Evolutionary conservation across 2,888 invertebrate genomes (phyloP).

Genomic region (Ashinkailepas kermadecensis): DNA sequence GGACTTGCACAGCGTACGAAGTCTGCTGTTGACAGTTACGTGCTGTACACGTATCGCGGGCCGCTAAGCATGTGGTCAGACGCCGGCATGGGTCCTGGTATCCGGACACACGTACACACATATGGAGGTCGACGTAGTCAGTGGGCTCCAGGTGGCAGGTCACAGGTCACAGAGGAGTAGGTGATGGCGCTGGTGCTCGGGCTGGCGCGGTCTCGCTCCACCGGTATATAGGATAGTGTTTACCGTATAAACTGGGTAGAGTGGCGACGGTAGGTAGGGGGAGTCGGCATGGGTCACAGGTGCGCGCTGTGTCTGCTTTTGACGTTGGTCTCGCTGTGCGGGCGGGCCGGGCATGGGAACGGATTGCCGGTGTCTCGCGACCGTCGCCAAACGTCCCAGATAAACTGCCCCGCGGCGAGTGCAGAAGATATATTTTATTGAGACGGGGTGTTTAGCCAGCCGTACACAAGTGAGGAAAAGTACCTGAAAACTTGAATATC

Average conservation of each 20-base stretch:
- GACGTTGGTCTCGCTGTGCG: neutral
- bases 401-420: neutral
- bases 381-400: neutral
- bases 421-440: neutral
- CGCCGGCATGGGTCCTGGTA: too few relatives aligned
- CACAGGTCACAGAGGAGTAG: too few relatives aligned
- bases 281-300: neutral
- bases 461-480: neutral
- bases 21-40: too few relatives aligned
- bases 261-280: neutral
- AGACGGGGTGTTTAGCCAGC: neutral
- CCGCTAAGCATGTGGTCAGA: too few relatives aligned
- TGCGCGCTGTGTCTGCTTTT: neutral
- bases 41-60: too few relatives aligned
- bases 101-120: too few relatives aligned
- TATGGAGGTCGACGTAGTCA: too few relatives aligned
- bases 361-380: neutral
- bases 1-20: too few relatives aligned
- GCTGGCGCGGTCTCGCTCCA: neutral
- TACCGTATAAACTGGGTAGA: neutral
- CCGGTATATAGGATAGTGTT: neutral
- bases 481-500: conserved; percentile 19
- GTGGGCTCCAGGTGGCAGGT: too few relatives aligned
- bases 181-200: neutral
- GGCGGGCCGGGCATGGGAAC: too few relatives aligned